Base-by-base conservation (phyloP, 1,140 invertebrate genomes). In the Mylabris phalerata region DNA sequence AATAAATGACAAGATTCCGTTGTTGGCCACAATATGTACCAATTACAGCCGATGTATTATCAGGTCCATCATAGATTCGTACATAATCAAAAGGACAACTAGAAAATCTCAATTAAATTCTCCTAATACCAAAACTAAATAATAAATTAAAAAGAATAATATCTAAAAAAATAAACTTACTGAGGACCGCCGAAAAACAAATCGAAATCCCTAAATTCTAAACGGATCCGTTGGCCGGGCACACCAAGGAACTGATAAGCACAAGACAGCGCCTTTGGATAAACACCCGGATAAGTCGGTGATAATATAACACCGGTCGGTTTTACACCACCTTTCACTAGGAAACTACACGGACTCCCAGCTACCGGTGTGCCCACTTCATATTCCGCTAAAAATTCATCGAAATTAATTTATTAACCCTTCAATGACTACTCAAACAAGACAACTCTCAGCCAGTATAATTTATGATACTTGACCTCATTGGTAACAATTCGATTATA, bases 71-170 rank as follows among this genome's bases (percentile, higher is more conserved):
- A 77, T 91, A 97, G 55, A 99, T 88, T 78, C 92, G 93, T 57
- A 99, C 88, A 77, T 89, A 93, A 79, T 98, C 97, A 81, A 98
- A 97, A 52, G 97, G 97, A 81, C 97, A 99, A 75, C 96, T 98
- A 79, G 9, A 75, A 75, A 66, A 62, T 65, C 9, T 38, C 13
- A 11, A 63, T 19, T 19, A 51, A 45, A 54, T 13, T 9, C 26
- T 27, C 38, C 10, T 24, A 38, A 48, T 24, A 47, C 19, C 19
- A 19, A 19, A 19, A 19, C 19, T 19, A 19, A 19, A 19, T 19
- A 2, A 19, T 19, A 19, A 19, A 19, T 19, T 19, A 19, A 19
- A 19, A 19, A 0, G 19, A 2, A 19, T 19, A 19, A 19, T 1
- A 48, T 9, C 4, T 32, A 58, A 50, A 61, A 49, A 48, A 55